These are phyloP conservation scores for Oriolus oriolus DNA, from an alignment of 2,113 vertebrate species.

Conservation along the genomic window DNA sequence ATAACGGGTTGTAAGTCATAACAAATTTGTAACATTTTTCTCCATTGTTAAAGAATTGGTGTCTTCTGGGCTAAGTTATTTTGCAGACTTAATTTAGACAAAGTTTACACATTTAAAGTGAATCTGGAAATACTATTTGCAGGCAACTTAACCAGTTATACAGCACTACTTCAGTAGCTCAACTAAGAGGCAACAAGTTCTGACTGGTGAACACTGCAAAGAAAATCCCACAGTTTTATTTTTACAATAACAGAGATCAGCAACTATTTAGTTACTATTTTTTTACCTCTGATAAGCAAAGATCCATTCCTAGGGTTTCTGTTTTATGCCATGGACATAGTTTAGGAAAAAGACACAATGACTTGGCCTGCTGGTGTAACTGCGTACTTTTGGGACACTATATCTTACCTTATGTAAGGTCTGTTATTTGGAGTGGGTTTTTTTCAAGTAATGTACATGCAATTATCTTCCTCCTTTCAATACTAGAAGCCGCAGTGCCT, in stretches of 20 bases:
- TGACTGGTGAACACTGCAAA: not conserved
- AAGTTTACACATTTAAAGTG: not conserved
- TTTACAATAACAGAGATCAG: not conserved
- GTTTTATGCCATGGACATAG: not conserved
- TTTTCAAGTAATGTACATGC: not conserved
- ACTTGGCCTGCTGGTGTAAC: not conserved
- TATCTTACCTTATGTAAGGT: not conserved
- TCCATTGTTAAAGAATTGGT: not conserved
- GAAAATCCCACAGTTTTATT: not conserved
- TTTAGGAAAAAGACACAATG: not conserved
- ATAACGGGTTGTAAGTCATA: accelerated
- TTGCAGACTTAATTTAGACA: not conserved
- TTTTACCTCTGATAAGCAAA: not conserved
- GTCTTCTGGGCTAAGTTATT: not conserved
- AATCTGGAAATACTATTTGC: not conserved
- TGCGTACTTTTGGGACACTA: not conserved
- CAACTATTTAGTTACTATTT: not conserved
- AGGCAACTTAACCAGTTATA: not conserved
- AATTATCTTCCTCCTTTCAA: not conserved
- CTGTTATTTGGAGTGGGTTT: not conserved
- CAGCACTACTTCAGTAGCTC: not conserved
- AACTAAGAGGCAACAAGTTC: not conserved
- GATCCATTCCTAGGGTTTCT: not conserved
- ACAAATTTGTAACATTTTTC: not conserved
- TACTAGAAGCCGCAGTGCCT: constrained; percentile 86